phyloP scores from a whole-genome alignment of 2,888 invertebrate genomes.

The Hypercompe scribonia region DNA sequence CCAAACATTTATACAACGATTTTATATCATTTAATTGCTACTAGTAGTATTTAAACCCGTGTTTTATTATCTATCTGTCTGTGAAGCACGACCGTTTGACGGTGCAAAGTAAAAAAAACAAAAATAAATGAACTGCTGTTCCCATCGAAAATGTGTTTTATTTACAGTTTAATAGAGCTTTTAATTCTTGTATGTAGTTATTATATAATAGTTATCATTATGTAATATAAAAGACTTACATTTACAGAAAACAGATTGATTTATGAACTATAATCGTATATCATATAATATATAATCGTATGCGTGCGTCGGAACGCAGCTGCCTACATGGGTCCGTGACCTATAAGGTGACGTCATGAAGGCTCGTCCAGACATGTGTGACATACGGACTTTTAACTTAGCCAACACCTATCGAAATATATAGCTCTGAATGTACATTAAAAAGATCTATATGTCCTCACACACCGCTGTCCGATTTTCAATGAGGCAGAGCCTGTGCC shows the following conservation, averaged over 20 bases:
- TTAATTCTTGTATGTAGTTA: background rate
- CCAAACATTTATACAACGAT: background rate
- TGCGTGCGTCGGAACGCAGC: too few species aligned
- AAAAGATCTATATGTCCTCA: too few species aligned
- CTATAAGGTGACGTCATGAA: constrained; percentile 73
- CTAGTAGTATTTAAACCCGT: background rate
- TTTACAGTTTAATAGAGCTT: too few species aligned
- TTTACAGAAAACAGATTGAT: constrained; percentile 32
- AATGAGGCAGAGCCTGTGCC: too few species aligned
- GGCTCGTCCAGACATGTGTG: constrained; percentile 18
- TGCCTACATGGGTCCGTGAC: constrained; percentile 71
- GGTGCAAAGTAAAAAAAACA: too few species aligned
- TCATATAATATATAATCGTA: too few species aligned
- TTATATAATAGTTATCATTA: background rate
- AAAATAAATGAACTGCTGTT: too few species aligned
- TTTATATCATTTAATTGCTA: background rate
- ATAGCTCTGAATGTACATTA: background rate
- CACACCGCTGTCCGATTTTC: too few species aligned
- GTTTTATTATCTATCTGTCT: background rate
- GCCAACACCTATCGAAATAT: background rate
- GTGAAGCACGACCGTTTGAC: too few species aligned
- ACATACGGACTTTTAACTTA: constrained; percentile 6
- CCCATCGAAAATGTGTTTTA: too few species aligned
- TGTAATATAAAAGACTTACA: constrained; percentile 6
- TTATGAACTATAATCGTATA: constrained; percentile 46